Evolutionary conservation across 2,797 vertebrate species (phyloP).

Genomic region (Lagodon rhomboides): DNA sequence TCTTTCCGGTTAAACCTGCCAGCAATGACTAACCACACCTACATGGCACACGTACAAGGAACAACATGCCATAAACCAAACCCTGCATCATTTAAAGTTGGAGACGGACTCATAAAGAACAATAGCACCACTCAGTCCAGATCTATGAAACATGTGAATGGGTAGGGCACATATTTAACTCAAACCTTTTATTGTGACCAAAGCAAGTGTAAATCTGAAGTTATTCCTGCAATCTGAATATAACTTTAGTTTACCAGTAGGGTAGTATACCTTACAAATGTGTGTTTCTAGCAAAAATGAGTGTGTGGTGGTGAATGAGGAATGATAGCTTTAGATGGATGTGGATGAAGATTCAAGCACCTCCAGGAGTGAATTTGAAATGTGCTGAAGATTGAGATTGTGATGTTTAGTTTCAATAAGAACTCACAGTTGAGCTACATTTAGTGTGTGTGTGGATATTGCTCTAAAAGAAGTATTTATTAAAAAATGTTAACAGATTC

Average conservation of each 20-base stretch:
- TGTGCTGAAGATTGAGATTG: constrained; percentile 2
- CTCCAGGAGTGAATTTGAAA: constrained; percentile 20
- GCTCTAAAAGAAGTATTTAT: constrained; percentile 26
- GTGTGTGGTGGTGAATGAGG: constrained; percentile 6
- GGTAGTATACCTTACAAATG: neutral
- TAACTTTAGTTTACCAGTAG: neutral
- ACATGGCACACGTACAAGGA: neutral
- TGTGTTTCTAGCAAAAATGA: constrained; percentile 19
- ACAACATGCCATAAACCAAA: neutral
- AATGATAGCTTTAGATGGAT: neutral
- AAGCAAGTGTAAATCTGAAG: neutral
- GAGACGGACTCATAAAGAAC: neutral
- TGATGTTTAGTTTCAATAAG: constrained; percentile 23
- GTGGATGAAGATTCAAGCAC: constrained; percentile 16
- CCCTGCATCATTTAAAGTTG: neutral
- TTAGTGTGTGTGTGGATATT: neutral
- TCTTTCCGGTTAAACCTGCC: neutral
- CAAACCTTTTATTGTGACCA: neutral
- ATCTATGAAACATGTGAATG: neutral
- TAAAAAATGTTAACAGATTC: neutral
- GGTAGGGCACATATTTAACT: neutral
- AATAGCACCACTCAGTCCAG: neutral
- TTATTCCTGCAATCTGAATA: neutral
- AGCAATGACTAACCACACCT: neutral
- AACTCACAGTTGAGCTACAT: constrained; percentile 18